These are phyloP conservation scores for Eulemur macaco DNA, from an alignment of 2,113 vertebrate species.

Conservation along the genomic window DNA sequence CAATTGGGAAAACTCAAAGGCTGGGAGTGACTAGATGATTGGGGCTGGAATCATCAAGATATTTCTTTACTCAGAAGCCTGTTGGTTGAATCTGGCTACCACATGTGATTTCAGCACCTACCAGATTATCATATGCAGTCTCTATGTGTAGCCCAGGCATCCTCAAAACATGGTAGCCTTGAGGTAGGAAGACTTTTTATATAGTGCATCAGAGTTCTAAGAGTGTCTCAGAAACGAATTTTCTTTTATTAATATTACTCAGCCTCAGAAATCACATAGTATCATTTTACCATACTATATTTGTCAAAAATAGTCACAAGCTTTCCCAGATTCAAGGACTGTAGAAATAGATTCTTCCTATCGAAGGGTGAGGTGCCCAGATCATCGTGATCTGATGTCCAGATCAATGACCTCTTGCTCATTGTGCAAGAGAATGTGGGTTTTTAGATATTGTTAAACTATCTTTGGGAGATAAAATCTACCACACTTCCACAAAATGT, in stretches of 20 bases:
- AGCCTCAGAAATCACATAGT: background rate
- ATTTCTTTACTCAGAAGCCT: background rate
- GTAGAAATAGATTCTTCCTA: background rate
- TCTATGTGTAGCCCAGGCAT: background rate
- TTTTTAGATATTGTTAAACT: background rate
- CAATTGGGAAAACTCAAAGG: background rate
- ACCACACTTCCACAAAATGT: background rate
- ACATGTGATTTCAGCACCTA: background rate
- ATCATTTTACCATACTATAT: background rate
- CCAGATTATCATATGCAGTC: background rate
- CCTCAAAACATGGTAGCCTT: background rate
- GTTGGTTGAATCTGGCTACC: background rate
- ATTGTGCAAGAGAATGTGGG: background rate
- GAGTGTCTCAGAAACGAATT: background rate
- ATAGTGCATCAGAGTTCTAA: background rate
- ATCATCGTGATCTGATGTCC: background rate
- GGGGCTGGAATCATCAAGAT: background rate
- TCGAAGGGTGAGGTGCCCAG: background rate
- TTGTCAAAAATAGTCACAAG: background rate
- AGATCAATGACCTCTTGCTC: background rate
- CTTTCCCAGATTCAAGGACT: background rate
- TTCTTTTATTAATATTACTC: background rate
- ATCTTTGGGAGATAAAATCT: background rate
- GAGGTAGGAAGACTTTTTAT: background rate
- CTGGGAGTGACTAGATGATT: background rate